Conservation (phyloP, 2,888 invertebrate species). For the Cantharis rustica region DNA sequence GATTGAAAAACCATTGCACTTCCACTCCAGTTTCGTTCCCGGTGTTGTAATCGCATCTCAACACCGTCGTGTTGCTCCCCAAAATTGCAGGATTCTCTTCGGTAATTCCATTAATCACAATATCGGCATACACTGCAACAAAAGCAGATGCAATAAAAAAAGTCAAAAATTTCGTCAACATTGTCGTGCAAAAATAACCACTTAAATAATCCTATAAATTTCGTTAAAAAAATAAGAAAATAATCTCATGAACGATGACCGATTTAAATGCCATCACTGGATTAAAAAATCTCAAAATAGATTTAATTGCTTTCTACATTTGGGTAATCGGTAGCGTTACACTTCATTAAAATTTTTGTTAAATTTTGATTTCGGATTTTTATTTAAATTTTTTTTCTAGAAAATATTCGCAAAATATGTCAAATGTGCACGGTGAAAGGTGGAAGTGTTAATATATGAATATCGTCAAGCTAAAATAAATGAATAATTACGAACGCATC, state of each 20-base stretch:
- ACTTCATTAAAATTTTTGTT: not conserved
- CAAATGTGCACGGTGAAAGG: too few relatives aligned
- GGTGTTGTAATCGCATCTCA: slow-evolving; percentile 59
- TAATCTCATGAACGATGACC: slow-evolving; percentile 8
- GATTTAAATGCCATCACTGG: slow-evolving; percentile 16
- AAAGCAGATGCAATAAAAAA: not conserved
- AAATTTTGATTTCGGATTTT: not conserved
- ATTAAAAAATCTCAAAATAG: slow-evolving; percentile 15
- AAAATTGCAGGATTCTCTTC: slow-evolving; percentile 36
- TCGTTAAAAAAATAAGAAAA: too few relatives aligned
- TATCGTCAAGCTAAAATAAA: too few relatives aligned
- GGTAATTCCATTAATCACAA: slow-evolving; percentile 44
- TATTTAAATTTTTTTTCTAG: too few relatives aligned
- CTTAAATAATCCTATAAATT: too few relatives aligned
- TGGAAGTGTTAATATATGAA: too few relatives aligned
- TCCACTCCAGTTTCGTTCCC: slow-evolving; percentile 53
- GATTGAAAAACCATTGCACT: slow-evolving; percentile 59
- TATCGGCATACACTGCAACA: slow-evolving; percentile 42
- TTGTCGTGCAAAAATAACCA: not conserved
- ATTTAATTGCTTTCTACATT: not conserved
- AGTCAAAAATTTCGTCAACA: not conserved
- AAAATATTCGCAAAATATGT: too few relatives aligned
- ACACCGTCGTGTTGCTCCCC: slow-evolving; percentile 48
- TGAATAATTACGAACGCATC: too few relatives aligned
- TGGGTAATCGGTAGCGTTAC: not conserved